Conservation (phyloP, 2,888 invertebrate species). For the Latrodectus elegans region DNA sequence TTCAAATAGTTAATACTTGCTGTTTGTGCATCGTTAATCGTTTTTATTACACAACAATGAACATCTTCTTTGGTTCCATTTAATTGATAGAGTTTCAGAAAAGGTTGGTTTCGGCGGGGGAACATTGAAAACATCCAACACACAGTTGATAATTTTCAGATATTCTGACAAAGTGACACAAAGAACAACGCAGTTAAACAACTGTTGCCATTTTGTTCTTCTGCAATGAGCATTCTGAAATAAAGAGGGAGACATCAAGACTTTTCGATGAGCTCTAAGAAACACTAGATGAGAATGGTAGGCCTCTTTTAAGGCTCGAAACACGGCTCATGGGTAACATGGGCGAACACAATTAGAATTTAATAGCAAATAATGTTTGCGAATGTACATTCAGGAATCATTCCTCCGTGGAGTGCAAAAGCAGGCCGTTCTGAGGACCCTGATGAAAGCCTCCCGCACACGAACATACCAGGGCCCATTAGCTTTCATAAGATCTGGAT, state of each 20-base stretch:
- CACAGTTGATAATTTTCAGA: too few species aligned
- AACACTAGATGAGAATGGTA: background rate
- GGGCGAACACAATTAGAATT: background rate
- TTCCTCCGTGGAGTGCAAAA: constrained; percentile 58
- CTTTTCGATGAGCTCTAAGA: background rate
- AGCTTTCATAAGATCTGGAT: constrained; percentile 54
- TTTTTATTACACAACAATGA: background rate
- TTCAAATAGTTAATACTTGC: background rate
- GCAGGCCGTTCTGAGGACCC: constrained; percentile 56
- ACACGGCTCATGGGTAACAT: background rate
- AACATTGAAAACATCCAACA: too few species aligned
- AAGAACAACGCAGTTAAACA: background rate
- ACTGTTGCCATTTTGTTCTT: background rate
- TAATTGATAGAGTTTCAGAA: background rate
- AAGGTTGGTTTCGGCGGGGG: background rate
- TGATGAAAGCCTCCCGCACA: constrained; percentile 51
- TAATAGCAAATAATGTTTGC: background rate
- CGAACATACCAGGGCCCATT: constrained; percentile 64
- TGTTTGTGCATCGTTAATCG: background rate
- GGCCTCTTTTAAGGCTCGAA: background rate
- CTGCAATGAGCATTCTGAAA: background rate
- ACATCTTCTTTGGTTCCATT: background rate
- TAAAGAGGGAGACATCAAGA: background rate
- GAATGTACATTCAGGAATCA: constrained; percentile 44
- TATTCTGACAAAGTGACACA: background rate